Conservation (phyloP, 2,113 vertebrate species). For the Paracanthobrama guichenoti region DNA sequence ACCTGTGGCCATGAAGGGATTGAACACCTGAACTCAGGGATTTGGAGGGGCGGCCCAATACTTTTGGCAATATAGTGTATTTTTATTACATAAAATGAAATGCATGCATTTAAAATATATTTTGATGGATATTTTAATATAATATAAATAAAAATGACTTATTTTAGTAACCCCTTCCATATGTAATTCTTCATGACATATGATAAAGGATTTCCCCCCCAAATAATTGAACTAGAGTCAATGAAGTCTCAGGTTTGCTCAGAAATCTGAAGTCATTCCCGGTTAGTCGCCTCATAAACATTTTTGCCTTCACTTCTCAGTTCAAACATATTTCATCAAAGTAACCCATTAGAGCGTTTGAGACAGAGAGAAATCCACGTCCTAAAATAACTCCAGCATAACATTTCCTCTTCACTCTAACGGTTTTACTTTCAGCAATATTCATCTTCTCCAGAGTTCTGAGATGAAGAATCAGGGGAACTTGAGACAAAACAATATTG, state of each 20-base stretch:
- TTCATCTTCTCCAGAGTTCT: slow-evolving; percentile 43
- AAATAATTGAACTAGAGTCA: neutral
- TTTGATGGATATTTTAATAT: too few relatives aligned
- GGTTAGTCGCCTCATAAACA: slow-evolving; percentile 58
- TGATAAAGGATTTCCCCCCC: neutral
- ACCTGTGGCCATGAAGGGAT: too few relatives aligned
- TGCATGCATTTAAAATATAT: too few relatives aligned
- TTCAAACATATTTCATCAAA: slow-evolving; percentile 23
- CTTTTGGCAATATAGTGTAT: too few relatives aligned
- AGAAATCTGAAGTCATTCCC: slow-evolving; percentile 57
- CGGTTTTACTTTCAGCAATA: slow-evolving; percentile 40
- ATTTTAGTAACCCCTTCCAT: neutral
- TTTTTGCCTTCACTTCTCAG: slow-evolving; percentile 43
- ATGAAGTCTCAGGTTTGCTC: neutral
- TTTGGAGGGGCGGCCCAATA: too few relatives aligned
- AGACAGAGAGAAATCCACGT: slow-evolving; percentile 29
- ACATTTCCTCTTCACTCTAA: slow-evolving; percentile 49
- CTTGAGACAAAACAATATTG: slow-evolving; percentile 59
- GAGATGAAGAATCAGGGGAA: slow-evolving; percentile 51
- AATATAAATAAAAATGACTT: too few relatives aligned
- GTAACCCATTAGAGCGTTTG: slow-evolving; percentile 46
- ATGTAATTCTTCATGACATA: neutral
- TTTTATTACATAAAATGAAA: too few relatives aligned
- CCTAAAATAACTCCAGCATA: slow-evolving; percentile 46
- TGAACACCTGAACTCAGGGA: too few relatives aligned